Conservation (phyloP, 1,140 invertebrate species). For the Odontomachus brunneus region DNA sequence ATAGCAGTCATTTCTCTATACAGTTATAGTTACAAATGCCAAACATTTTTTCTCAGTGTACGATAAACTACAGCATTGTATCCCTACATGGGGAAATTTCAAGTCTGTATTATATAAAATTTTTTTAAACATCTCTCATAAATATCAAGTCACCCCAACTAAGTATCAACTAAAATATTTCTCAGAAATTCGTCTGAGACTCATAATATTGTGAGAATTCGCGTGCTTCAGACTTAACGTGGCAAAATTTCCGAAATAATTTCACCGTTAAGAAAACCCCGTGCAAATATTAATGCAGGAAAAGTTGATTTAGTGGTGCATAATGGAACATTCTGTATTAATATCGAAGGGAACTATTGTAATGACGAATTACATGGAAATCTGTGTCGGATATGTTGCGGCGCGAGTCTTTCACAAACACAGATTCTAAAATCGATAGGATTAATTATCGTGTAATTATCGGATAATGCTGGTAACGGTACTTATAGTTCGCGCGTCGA, state of each 20-base stretch:
- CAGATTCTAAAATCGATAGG: neutral
- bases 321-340: neutral
- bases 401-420: neutral
- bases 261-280: no score
- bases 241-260: no score
- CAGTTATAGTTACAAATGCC: no score
- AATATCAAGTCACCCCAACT: no score
- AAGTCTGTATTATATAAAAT: no score
- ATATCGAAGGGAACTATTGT: neutral
- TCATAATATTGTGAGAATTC: no score
- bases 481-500: neutral
- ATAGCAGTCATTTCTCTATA: no score
- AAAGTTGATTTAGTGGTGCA: neutral
- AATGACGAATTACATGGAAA: neutral
- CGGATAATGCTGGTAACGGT: constrained; percentile 2
- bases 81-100: neutral
- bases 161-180: no score
- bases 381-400: neutral
- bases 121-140: no score
- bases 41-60: no score
- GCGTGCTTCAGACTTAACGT: no score
- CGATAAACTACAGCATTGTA: neutral
- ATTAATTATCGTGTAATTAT: neutral
- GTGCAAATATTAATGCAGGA: neutral
- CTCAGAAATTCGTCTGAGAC: no score